Base-by-base conservation (phyloP, 2,113 vertebrate species). In the Carassius gibelio region DNA sequence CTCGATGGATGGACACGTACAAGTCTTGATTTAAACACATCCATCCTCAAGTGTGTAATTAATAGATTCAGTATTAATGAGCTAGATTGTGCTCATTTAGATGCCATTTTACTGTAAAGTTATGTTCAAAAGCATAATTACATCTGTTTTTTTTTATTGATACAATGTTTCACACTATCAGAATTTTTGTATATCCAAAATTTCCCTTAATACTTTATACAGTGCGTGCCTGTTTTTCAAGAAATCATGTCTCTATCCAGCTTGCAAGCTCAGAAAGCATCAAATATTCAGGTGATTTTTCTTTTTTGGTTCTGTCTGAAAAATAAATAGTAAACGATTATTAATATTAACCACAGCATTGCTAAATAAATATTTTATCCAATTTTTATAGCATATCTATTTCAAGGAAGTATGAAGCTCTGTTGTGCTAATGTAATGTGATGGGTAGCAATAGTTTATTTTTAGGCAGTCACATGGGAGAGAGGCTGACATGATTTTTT, bases 391-490 rank as follows among this genome's bases (percentile, higher is more conserved):
- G 77, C 38, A 8, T 75, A 48, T 81, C 68, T 74, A n/a, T 72
- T 85, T 85, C 76, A 36, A 85, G 84, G 36, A 81, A 81, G 55
- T 75, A 50, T 21, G 34, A 85, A 84, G 75, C 34, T 66, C 59
- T 21, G 15, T 59, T 36, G 77, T 17, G 69, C 78, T 81, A 61
- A 86, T 55, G 23, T 48, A 64, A 75, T 75, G 68, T 38, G 84
- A 64, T 42, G 55, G 5, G 8, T 74, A 42, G 55, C 38, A 1
- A 75, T 81, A 48, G 66, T 81, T 81, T 81, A 86, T 86, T 86
- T 85, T 86, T 75, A 86, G 84, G 34, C 66, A 36, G 30, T 85
- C 78, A 62, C 78, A 61, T 64, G 78, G 78, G 66, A 78, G 34
- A 26, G 55, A 1, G 55, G 55, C 52, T 80, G 84, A 62, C 78